These are phyloP conservation scores for Takifugu bimaculatus DNA, from an alignment of 2,113 vertebrate species.

Conservation along the genomic window DNA sequence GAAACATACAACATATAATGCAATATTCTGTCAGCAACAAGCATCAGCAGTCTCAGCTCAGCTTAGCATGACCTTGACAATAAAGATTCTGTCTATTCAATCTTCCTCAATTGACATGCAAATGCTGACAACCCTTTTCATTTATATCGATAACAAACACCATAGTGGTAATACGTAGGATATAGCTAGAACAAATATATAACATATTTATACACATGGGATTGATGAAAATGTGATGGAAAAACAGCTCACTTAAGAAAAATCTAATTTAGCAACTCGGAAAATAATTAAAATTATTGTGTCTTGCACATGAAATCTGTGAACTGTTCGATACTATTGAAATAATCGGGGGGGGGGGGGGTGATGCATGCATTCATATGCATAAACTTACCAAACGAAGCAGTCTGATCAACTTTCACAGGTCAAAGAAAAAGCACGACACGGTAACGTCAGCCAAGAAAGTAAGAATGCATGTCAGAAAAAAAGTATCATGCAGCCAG, in stretches of 20 bases:
- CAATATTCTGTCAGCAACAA: too few species aligned
- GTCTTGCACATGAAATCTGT: not conserved
- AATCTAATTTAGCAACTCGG: not conserved
- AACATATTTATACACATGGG: slow-evolving; percentile 7
- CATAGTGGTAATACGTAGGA: slow-evolving; percentile 17
- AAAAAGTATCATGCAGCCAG: slow-evolving; percentile 41
- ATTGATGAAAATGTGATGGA: not conserved
- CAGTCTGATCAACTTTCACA: slow-evolving; percentile 79
- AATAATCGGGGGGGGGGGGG: not conserved
- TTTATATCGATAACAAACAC: slow-evolving; percentile 2
- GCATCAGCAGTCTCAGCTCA: slow-evolving; percentile 2
- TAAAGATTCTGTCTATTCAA: slow-evolving; percentile 15
- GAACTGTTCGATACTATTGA: not conserved
- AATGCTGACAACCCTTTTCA: not conserved
- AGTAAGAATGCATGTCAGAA: slow-evolving; percentile 45
- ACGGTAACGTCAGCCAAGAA: slow-evolving; percentile 61
- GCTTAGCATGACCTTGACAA: slow-evolving; percentile 25
- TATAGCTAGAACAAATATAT: slow-evolving; percentile 18
- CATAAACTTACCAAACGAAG: slow-evolving; percentile 77
- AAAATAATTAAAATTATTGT: not conserved
- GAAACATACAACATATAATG: not conserved
- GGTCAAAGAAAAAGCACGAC: slow-evolving; percentile 70
- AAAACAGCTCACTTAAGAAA: not conserved
- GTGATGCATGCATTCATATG: slow-evolving; percentile 25
- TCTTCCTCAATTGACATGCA: slow-evolving; percentile 10